Evolutionary conservation across 2,888 invertebrate species (phyloP).

Genomic region (Quadriops clusia): DNA sequence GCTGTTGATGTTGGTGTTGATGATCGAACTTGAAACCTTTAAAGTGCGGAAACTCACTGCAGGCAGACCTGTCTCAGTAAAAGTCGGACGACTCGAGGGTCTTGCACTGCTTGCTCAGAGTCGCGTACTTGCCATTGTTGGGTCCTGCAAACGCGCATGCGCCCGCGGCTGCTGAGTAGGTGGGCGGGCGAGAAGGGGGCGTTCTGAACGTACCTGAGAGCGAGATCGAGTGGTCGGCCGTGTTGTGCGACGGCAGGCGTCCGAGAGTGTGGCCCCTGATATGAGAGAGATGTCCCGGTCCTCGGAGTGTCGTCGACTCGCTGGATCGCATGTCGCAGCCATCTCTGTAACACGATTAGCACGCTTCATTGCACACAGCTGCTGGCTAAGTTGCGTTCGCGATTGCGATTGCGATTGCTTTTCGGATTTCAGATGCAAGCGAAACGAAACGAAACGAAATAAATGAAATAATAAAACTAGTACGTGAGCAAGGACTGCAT

Average conservation of each 20-base stretch:
- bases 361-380: slow-evolving; percentile 19
- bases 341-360: slow-evolving; percentile 32
- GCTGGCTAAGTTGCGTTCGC: slow-evolving; percentile 10
- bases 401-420: slow-evolving; percentile 1
- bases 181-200: slow-evolving; percentile 44
- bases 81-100: slow-evolving; percentile 87
- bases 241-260: slow-evolving; percentile 48
- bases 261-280: slow-evolving; percentile 48
- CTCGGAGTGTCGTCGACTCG: slow-evolving; percentile 24
- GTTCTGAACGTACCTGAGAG: slow-evolving; percentile 7
- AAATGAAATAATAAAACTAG: slow-evolving; percentile 25
- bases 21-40: slow-evolving; percentile 41
- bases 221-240: too few relatives aligned
- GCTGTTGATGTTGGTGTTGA: slow-evolving; percentile 40
- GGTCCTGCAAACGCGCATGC: slow-evolving; percentile 50
- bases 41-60: slow-evolving; percentile 40
- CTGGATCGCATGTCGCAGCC: slow-evolving; percentile 37
- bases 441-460: slow-evolving; percentile 15
- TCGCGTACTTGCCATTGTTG: slow-evolving; percentile 85
- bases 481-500: slow-evolving; percentile 33
- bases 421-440: neutral
- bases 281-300: slow-evolving; percentile 33
- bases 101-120: slow-evolving; percentile 92
- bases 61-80: slow-evolving; percentile 76
- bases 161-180: too few relatives aligned